Evolutionary conservation across 2,113 vertebrate genomes (phyloP).

Genomic region (Oxyruncus cristatus): DNA sequence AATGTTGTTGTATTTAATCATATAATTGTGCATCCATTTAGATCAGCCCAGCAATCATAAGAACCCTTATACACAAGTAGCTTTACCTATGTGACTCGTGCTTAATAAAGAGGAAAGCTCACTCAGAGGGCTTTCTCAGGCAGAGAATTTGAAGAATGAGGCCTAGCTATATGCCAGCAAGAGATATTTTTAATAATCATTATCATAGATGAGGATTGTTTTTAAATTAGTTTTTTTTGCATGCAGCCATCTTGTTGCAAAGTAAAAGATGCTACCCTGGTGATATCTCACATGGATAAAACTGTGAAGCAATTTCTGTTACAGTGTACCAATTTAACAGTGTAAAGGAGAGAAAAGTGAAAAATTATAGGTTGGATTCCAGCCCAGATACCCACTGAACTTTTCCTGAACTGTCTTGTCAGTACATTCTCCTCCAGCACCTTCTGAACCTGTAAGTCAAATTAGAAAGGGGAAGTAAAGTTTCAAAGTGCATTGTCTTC

Average conservation of each 20-base stretch:
- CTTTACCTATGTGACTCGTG: not conserved
- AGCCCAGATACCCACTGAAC: not conserved
- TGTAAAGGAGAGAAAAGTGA: fast-evolving
- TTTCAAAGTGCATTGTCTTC: not conserved
- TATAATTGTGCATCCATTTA: constrained; percentile 57
- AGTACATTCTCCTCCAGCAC: not conserved
- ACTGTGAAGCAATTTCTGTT: not conserved
- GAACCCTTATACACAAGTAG: constrained; percentile 40
- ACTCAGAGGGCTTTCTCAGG: not conserved
- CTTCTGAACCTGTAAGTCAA: not conserved
- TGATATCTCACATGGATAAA: not conserved
- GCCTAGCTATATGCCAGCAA: not conserved
- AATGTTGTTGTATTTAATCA: constrained; percentile 48
- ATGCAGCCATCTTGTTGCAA: not conserved
- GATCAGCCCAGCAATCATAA: constrained; percentile 28
- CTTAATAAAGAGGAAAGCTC: not conserved
- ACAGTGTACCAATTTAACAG: not conserved
- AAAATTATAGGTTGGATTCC: not conserved
- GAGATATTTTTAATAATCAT: not conserved
- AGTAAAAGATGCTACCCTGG: not conserved
- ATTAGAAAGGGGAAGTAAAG: not conserved
- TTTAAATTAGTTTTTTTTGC: not conserved
- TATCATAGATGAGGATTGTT: not conserved
- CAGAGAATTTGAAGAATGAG: not conserved
- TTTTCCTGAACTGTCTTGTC: not conserved